Evolutionary conservation across 2,113 vertebrate species (phyloP).

Genomic region (Tonatia bakeri): DNA sequence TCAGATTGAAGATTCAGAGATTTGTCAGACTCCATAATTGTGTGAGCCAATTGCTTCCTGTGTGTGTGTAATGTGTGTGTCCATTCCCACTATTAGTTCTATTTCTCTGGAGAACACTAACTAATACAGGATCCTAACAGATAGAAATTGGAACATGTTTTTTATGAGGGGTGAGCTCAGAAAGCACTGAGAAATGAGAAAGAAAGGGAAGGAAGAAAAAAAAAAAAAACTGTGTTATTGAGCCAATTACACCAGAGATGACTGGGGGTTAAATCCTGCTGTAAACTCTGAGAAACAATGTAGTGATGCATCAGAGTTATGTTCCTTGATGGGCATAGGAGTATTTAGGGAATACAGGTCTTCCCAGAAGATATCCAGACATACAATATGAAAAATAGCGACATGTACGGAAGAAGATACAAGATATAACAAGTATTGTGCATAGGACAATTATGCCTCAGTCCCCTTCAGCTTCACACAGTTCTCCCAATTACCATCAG

Average conservation of each 20-base stretch:
- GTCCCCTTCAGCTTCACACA: no score
- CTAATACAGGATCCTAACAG: not conserved
- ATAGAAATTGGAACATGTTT: not conserved
- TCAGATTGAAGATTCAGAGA: not conserved
- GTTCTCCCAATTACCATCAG: no score
- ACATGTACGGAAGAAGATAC: no score
- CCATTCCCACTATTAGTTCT: not conserved
- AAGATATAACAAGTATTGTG: no score
- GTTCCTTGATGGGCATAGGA: not conserved
- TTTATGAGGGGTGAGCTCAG: not conserved
- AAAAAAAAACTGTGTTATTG: not conserved
- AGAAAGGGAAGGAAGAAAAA: not conserved
- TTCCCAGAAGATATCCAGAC: no score
- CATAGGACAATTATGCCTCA: no score
- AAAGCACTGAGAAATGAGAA: not conserved
- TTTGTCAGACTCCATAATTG: not conserved
- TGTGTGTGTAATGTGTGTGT: not conserved
- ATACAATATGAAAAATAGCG: no score
- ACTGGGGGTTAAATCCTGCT: no score
- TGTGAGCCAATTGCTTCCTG: not conserved
- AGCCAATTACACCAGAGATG: not conserved
- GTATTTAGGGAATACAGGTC: not conserved
- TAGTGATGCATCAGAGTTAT: not conserved
- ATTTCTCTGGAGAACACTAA: not conserved
- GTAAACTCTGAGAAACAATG: not conserved